These are phyloP conservation scores for Otolemur garnettii DNA, from an alignment of 2,113 vertebrate species.

Conservation along the genomic window DNA sequence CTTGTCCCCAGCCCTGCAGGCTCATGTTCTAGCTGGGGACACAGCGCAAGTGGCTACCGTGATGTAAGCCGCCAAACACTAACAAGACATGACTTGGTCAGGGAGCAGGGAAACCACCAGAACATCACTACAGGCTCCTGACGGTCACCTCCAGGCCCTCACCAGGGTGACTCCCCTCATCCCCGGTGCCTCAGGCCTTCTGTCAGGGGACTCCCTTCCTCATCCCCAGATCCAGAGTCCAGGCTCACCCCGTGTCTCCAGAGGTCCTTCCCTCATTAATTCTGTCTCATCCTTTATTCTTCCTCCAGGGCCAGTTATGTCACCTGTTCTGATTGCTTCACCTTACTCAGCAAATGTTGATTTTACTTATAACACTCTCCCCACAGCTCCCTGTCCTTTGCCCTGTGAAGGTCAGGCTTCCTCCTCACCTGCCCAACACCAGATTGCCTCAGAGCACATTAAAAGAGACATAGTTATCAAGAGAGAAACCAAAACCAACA, in stretches of 20 bases:
- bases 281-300: not conserved
- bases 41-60: not conserved
- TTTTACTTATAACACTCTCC: not conserved
- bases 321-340: not conserved
- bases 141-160: too few relatives aligned
- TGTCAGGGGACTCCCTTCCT: not conserved
- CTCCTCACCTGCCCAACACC: not conserved
- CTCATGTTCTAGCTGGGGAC: not conserved
- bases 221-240: not conserved
- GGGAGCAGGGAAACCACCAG: too few relatives aligned
- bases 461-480: not conserved
- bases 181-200: too few relatives aligned
- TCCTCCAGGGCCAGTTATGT: not conserved
- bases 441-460: not conserved
- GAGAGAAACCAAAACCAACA: not conserved
- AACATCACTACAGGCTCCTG: too few relatives aligned
- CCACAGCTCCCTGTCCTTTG: not conserved
- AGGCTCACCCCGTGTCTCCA: not conserved
- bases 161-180: too few relatives aligned
- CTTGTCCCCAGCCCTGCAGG: not conserved
- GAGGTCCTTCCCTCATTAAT: not conserved
- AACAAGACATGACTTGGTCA: not conserved
- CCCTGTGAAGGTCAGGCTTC: not conserved
- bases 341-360: not conserved
- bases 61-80: accelerated